Base-by-base conservation (phyloP, 1,140 invertebrate genomes). In the Aphis craccivora region DNA sequence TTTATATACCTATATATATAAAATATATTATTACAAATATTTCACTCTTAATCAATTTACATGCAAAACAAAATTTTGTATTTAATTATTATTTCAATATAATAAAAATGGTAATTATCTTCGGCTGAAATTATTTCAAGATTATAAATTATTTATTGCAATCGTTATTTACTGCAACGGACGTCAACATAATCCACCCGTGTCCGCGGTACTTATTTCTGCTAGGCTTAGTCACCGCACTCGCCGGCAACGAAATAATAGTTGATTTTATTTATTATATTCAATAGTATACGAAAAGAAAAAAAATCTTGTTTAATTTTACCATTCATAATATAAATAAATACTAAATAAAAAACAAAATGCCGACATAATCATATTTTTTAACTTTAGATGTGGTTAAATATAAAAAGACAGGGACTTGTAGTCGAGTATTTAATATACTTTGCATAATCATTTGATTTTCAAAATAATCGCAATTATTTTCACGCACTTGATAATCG, bases 401-500 rank as follows among this genome's bases (percentile, higher is more conserved):
- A 88, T 51, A 88, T 51, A 88, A 88, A 40, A n/a, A n/a, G 0
- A 60, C 90, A 55, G n/a, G 25, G 55, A 43, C 23, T 55, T 35
- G 14, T 60, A 90, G 90, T 14, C 25, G 43, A 76, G 43, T 45
- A 76, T 60, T 67, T n/a, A 83, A 83, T 55, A 40, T 40, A 45
- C 53, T 92, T 92, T 92, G n/a, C 67, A 83, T 92, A 92, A 48
- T 91, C 35, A 25, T 43, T 81, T 83, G 2, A 35, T 81, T 83
- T 83, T 22, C 67, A 92, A 92, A 92, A 83, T 92, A 81, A 81
- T 92, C 7, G 67, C 90, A 81, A 83, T 92, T 92, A 83, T 92
- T 48, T 92, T 51, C 23, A 83, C 23, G 67, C 90, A 48, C 35
- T 92, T 83, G 90, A 48, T 51, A 91, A 81, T 81, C 20, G n/a